Conservation (phyloP, 2,888 invertebrate genomes). For the Oasisia sp. region DNA sequence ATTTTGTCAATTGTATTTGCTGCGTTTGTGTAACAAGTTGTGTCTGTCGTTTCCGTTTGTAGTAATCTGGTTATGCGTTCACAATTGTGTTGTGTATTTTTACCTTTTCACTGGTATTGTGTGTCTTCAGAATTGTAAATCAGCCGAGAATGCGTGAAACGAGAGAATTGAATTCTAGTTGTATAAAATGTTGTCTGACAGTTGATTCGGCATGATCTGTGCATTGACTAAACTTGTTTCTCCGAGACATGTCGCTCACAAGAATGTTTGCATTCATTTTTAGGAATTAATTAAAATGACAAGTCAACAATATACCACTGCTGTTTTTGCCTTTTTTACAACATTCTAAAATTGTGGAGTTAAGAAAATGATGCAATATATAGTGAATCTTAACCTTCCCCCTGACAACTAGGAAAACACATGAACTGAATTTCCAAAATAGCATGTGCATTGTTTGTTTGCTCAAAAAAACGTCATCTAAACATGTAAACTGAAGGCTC, state of each 20-base stretch:
- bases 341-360: not conserved
- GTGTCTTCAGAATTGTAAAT: not conserved
- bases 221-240: not conserved
- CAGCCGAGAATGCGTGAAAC: not conserved
- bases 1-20: not conserved
- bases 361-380: no score
- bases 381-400: no score
- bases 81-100: not conserved
- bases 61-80: slow-evolving; percentile 17
- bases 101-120: not conserved
- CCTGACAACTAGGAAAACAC: no score
- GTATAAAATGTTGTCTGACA: not conserved
- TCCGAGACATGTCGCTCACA: not conserved
- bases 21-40: not conserved
- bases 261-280: slow-evolving; percentile 3
- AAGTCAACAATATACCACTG: not conserved
- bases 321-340: not conserved
- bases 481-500: no score
- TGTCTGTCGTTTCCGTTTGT: not conserved
- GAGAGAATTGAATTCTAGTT: not conserved
- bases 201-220: not conserved
- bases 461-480: no score
- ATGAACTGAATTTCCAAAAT: no score
- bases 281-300: slow-evolving; percentile 17
- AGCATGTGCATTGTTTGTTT: no score